Evolutionary conservation across 1,140 invertebrate species (phyloP).

Genomic region (Sipha flava): DNA sequence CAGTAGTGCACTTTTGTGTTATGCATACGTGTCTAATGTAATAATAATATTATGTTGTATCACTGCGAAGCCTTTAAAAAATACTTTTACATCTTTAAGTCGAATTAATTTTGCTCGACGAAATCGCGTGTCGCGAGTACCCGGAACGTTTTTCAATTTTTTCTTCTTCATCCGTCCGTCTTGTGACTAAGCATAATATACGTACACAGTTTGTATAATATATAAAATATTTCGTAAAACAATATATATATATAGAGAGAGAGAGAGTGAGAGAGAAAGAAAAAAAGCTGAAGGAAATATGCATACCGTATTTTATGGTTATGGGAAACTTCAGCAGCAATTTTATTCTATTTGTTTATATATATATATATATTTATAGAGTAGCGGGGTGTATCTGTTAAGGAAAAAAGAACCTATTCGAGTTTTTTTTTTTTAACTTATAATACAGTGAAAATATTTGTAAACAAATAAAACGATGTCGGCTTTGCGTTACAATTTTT

Average conservation of each 20-base stretch:
- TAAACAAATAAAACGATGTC: conserved; percentile 1
- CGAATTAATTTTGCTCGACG: neutral
- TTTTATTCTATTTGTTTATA: conserved; percentile 20
- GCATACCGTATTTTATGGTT: conserved; percentile 1
- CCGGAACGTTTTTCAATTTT: neutral
- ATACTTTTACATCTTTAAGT: neutral
- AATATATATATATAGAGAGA: too few species aligned
- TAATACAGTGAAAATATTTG: neutral
- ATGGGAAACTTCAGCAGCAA: conserved; percentile 6
- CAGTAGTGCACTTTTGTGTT: too few species aligned
- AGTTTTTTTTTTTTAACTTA: neutral
- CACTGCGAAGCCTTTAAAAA: neutral
- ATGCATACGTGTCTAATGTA: too few species aligned
- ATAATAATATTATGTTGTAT: too few species aligned
- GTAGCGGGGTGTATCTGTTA: neutral
- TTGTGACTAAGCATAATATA: neutral
- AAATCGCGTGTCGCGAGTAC: too few species aligned
- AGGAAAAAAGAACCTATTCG: neutral
- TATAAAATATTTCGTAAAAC: neutral
- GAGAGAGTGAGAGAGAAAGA: too few species aligned
- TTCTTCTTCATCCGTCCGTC: neutral
- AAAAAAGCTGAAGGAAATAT: neutral
- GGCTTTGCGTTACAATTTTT: neutral
- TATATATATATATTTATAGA: conserved; percentile 12
- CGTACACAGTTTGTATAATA: neutral